These are phyloP conservation scores for Esox niger DNA, from an alignment of 2,113 vertebrate species.

Conservation along the genomic window DNA sequence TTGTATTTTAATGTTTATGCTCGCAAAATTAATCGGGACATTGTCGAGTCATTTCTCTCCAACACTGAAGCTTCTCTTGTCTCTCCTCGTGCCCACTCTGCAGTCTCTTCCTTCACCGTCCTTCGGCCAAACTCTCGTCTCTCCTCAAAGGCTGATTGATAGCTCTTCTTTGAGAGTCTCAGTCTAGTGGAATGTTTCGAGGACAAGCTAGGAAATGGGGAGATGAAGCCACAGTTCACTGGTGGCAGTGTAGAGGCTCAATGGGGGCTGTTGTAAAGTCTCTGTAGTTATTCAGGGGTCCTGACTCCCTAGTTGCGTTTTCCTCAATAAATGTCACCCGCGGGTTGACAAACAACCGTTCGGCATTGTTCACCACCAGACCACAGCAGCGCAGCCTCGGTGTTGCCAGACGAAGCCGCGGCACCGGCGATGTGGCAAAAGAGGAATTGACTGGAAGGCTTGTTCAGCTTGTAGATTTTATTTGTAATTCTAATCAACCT, in stretches of 20 bases:
- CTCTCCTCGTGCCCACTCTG: background rate
- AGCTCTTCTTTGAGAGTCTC: slow-evolving; percentile 41
- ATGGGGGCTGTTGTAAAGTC: slow-evolving; percentile 55
- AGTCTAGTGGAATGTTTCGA: slow-evolving; percentile 50
- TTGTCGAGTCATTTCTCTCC: slow-evolving; percentile 31
- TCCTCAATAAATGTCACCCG: slow-evolving; percentile 52
- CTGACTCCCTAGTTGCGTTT: slow-evolving; percentile 63
- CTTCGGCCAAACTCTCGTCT: background rate
- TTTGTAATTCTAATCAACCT: slow-evolving; percentile 36
- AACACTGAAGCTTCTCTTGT: background rate
- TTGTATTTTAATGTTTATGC: slow-evolving; percentile 47
- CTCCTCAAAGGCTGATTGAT: slow-evolving; percentile 53
- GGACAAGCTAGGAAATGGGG: slow-evolving; percentile 36
- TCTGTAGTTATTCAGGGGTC: slow-evolving; percentile 51
- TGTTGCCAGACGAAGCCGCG: too few relatives aligned
- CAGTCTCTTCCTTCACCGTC: background rate
- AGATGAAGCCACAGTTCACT: slow-evolving; percentile 50
- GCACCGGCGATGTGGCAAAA: slow-evolving; percentile 23
- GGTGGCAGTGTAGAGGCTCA: slow-evolving; percentile 44
- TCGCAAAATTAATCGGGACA: slow-evolving; percentile 50
- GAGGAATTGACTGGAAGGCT: background rate
- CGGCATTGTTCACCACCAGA: slow-evolving; percentile 28
- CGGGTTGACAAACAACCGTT: slow-evolving; percentile 57
- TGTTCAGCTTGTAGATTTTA: slow-evolving; percentile 27
- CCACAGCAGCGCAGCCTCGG: background rate